phyloP scores from a whole-genome alignment of 2,113 vertebrate species.

The Phasianus colchicus region DNA sequence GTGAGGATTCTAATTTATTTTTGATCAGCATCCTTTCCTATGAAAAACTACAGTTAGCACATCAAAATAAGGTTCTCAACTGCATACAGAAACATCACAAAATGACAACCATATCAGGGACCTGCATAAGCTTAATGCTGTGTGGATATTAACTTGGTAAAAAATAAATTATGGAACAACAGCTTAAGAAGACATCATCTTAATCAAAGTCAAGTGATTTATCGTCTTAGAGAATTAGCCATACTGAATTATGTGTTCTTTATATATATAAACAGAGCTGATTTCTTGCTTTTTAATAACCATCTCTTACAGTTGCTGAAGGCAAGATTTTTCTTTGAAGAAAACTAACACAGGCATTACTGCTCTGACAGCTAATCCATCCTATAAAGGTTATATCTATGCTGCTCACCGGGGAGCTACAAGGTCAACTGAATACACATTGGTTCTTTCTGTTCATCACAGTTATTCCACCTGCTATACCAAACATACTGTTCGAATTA shows the following conservation, averaged over 20 bases:
- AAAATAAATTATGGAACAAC: background rate
- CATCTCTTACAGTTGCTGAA: background rate
- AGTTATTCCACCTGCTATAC: background rate
- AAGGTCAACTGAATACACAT: background rate
- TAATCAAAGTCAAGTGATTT: constrained; percentile 36
- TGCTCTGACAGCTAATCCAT: constrained; percentile 3
- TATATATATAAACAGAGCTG: background rate
- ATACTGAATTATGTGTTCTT: constrained; percentile 1
- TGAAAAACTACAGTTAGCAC: background rate
- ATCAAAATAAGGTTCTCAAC: background rate
- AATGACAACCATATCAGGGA: background rate
- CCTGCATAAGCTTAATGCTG: background rate
- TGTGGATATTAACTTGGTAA: background rate
- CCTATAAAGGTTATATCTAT: background rate
- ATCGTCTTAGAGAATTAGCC: constrained; percentile 33
- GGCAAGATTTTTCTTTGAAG: background rate
- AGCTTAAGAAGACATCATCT: background rate
- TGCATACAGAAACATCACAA: background rate
- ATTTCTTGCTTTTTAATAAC: background rate
- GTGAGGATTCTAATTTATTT: background rate
- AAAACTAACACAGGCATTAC: background rate
- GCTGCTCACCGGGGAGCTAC: background rate
- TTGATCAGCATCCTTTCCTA: background rate
- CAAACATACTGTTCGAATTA: background rate
- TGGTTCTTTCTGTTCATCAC: background rate